Base-by-base conservation (phyloP, 2,888 invertebrate species). In the Luperina testacea region DNA sequence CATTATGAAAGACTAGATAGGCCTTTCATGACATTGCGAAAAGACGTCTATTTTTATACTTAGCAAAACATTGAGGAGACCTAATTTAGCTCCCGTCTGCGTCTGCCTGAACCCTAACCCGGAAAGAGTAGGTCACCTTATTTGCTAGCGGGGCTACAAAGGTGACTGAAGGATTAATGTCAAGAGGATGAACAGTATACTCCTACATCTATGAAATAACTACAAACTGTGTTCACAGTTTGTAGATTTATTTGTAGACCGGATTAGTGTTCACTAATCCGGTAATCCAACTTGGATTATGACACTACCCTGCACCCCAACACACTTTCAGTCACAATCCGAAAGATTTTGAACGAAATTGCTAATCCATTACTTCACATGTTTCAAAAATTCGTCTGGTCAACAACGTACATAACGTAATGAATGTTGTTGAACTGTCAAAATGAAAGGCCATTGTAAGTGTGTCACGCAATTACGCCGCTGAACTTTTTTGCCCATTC, bases 41-140 rank as follows among this genome's bases (percentile, higher is more conserved):
- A 38, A 63, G 11, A 8, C 42, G 24, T 45, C 24, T 76, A 75
- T 65, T 77, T 65, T 65, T 48, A 72, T 75, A 51, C 5, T 48
- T 27, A 48, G 20, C 38, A 24, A 48, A 48, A 75, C 75, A 61
- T 51, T 51, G 9, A 57, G 15, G 13, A 59, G 27, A 4, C 24
- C 2, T 65, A 3, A 42, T 69, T 53, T n/a, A 57, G 6, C n/a
- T 45, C 4, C 24, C 27, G 20, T 53, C 42, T 78, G 32, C 5
- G 63, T 32, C 27, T 61, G 32, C n/a, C 7, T 69, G 20, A 53
- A 42, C 42, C 20, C 17, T 17, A n/a, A 27, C 57, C 24, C 9
- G 20, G 38, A 42, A 51, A 69, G 68, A 27, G 24, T 27, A 59
- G 65, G 59, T 72, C 64, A 59, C 32, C 42, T 72, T 38, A 42